Evolutionary conservation across 2,888 invertebrate species (phyloP).

Genomic region (Drosophila prostipennis): DNA sequence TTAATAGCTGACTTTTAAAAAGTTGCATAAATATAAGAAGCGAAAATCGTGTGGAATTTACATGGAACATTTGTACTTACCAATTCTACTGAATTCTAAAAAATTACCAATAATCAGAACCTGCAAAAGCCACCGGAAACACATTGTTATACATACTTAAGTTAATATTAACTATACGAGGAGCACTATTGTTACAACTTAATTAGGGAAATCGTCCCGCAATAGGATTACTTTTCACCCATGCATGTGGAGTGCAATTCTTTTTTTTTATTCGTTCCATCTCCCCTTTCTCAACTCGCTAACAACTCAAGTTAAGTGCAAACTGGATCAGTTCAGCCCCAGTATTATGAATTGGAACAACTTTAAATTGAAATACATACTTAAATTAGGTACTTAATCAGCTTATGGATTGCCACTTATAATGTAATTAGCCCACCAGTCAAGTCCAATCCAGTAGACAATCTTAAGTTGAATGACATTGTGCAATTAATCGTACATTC

Average conservation of each 20-base stretch:
- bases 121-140: constrained; percentile 8
- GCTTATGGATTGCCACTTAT: constrained; percentile 1
- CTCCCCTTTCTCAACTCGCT: not conserved
- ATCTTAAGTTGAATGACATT: constrained; percentile 58
- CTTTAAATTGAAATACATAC: constrained; percentile 6
- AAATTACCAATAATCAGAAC: constrained; percentile 10
- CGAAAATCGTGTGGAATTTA: constrained; percentile 18
- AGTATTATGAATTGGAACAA: constrained; percentile 39
- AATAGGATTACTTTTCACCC: constrained; percentile 21
- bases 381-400: constrained; percentile 42
- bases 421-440: constrained; percentile 23
- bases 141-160: constrained; percentile 41
- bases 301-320: constrained; percentile 7
- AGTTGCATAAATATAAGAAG: constrained; percentile 40
- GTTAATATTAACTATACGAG: constrained; percentile 30
- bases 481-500: constrained; percentile 48
- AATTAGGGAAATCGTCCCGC: constrained; percentile 18
- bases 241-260: constrained; percentile 20
- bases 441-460: constrained; percentile 30
- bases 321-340: constrained; percentile 14
- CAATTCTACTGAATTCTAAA: constrained; percentile 13
- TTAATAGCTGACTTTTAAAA: constrained; percentile 50
- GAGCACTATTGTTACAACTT: constrained; percentile 21
- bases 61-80: constrained; percentile 42
- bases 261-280: constrained; percentile 10